Evolutionary conservation across 2,888 invertebrate species (phyloP).

Genomic region (Carabus problematicus): DNA sequence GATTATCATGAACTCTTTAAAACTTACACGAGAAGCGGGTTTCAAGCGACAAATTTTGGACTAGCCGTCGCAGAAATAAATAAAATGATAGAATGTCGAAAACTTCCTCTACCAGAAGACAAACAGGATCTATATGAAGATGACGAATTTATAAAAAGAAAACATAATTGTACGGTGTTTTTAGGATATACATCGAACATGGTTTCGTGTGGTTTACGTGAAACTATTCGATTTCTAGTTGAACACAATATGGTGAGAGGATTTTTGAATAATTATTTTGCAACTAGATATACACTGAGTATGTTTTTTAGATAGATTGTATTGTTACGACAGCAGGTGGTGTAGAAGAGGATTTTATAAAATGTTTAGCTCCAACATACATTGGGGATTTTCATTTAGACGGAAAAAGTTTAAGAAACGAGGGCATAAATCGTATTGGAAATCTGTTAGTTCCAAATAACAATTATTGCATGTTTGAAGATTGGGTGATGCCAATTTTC

Average conservation of each 20-base stretch:
- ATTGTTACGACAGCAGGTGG: slow-evolving; percentile 98
- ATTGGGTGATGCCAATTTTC: slow-evolving; percentile 94
- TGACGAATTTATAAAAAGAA: slow-evolving; percentile 80
- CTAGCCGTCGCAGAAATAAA: slow-evolving; percentile 89
- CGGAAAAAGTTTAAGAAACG: slow-evolving; percentile 79
- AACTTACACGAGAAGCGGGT: slow-evolving; percentile 85
- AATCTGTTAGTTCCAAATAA: slow-evolving; percentile 97
- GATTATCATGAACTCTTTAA: slow-evolving; percentile 85
- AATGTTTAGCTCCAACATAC: slow-evolving; percentile 94
- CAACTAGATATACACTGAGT: neutral
- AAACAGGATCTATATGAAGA: slow-evolving; percentile 73
- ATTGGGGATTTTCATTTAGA: slow-evolving; percentile 88
- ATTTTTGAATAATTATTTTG: slow-evolving; percentile 3
- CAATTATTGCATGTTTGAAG: slow-evolving; percentile 97
- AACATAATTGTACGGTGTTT: slow-evolving; percentile 91
- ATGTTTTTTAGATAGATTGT: slow-evolving; percentile 78
- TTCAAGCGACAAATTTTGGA: slow-evolving; percentile 97
- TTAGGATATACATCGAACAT: slow-evolving; percentile 97
- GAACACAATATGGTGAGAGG: slow-evolving; percentile 77
- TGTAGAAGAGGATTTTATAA: slow-evolving; percentile 98
- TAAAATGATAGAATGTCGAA: slow-evolving; percentile 84
- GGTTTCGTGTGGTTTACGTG: slow-evolving; percentile 93
- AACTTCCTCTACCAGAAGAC: slow-evolving; percentile 72
- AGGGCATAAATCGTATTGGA: slow-evolving; percentile 84
- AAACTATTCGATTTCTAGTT: slow-evolving; percentile 86